Evolutionary conservation across 2,797 vertebrate genomes (phyloP), one percentile per base, ranked within the genome.

Genomic region (Pangasius krempfi): DNA sequence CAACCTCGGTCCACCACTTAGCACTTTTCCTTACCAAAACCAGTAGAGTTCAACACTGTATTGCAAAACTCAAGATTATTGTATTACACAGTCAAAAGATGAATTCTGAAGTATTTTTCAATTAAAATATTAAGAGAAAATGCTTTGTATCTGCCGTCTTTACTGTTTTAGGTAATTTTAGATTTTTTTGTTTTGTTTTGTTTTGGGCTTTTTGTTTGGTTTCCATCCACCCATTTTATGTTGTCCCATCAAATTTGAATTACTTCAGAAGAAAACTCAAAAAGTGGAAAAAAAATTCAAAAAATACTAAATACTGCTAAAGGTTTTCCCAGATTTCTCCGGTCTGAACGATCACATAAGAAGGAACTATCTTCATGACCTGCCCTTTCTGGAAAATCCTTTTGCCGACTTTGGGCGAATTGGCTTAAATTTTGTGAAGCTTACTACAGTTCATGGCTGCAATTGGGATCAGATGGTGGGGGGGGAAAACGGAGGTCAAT

Each of bases 41-140:
- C 92, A 91, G 89, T 93, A 93, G 91, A 92, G 90, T 94, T 92
- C 87, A 81, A 94, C 93, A 95, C 93, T 95, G 94, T 94, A 94
- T 89, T 93, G 87, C 91, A 89, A 91, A 93, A 89, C 87, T 88
- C 92, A 94, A 70, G 92, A 93, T 92, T 94, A 90, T 94, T 95
- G 94, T 94, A 94, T 92, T 89, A 91, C 92, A 90, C 94, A 92
- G 92, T 91, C 91, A 93, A 95, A 94, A 91, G 27, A 89, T 89
- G 73, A 89, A 91, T 90, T 92, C 87, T 90, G 91, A 95, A 96
- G 93, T 96, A 95, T 96, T 96, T 95, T 96, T 96, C 89, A 94
- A 96, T 94, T 95, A 95, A 96, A 95, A 94, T 87, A 78, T 89
- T 88, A 90, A 90, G 90, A 94, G 93, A 92, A 91, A 81, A 81